Base-by-base conservation (phyloP, 1,140 invertebrate genomes). In the Caenorhabditis briggsae region DNA sequence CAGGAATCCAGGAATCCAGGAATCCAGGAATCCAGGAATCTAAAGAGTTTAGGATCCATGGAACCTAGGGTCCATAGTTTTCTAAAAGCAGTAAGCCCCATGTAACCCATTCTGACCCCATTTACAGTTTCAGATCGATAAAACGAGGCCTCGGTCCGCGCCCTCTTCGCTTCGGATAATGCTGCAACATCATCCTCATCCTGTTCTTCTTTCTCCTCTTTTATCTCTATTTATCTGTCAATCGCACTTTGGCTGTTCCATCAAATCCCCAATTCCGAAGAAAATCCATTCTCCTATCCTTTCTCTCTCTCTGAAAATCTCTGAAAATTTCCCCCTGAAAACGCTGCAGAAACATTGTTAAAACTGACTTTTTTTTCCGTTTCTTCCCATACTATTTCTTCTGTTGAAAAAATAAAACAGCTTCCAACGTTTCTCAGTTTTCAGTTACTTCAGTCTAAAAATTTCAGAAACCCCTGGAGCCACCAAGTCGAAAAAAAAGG, bases 261-360 rank as follows among this genome's bases (percentile, higher is more conserved):
- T 70, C 64, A n/a, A 7, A 16, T 14, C 7, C 33, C 23, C 41
- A 5, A 12, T 65, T n/a, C 9, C 65, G 16, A 33, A 33, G 33
- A 33, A n/a, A n/a, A 25, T n/a, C 16, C 65, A 2, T 3, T 14
- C 2, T 11, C 11, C 65, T n/a, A 18, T 74, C 43, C 65, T 48
- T n/a, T 46, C 61, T 16, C 12, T 41, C 33, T 41, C 50, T 53
- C 50, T 53, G 50, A 53, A 33, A 33, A 33, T 33, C 33, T 16
- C 50, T 53, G 16, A 53, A 53, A 53, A 53, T 33, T 33, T 33
- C 33, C 50, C n/a, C 7, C 1, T 46, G 41, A 43, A 78, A 78
- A 78, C 70, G 70, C 70, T 78, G 70, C 70, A 78, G 70, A 78
- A 78, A 78, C 70, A 78, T 2, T n/a, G n/a, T 50, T 23, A 25